Base-by-base conservation (phyloP, 2,113 vertebrate species). In the Rhinopomastus cyanomelas region DNA sequence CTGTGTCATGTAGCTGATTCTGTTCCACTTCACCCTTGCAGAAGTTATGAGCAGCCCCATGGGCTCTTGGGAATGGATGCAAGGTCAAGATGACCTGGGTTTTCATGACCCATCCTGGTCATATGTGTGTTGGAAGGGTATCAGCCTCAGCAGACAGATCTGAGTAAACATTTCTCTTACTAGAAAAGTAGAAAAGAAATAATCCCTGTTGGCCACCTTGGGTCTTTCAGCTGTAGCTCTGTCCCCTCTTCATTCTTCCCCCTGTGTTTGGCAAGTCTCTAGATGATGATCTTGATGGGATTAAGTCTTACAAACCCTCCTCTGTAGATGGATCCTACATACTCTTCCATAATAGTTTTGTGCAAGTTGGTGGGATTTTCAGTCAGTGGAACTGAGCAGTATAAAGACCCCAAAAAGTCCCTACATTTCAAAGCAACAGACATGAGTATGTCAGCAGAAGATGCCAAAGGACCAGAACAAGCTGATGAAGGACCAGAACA, bases 21-120 rank as follows among this genome's bases (percentile, higher is more conserved):
- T 77, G 49, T 83, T 62, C n/a, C 34, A 34, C 14, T 44, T 81
- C 29, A 17, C 1, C 9, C 23, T 30, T 1, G 1, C 0, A 3
- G 37, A 52, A 67, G 11, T 5, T 3, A 20, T 19, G 42, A 83
- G 17, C 29, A 66, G 14, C 12, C 17, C 23, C 21, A 3, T 7
- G 36, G 36, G 60, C 14, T 51, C 9, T 18, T 66, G 57, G 49
- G 32, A 79, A 37, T 30, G 42, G 48, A 37, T 51, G 14, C 3
- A 60, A 90, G n/a, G 15, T 7, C 2, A 36, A 19, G 20, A 22
- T 36, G 8, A 8, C 26, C 12, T 49, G 18, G 10, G 4, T 71
- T 56, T 64, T 21, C 12, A 4, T 65, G 29, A 23, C 7, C 12
- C 8, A 3, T 61, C 9, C 27, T 49, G 32, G 17, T 9, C 36